Evolutionary conservation across 2,888 invertebrate species (phyloP).

Genomic region (Polymixis flavicincta): DNA sequence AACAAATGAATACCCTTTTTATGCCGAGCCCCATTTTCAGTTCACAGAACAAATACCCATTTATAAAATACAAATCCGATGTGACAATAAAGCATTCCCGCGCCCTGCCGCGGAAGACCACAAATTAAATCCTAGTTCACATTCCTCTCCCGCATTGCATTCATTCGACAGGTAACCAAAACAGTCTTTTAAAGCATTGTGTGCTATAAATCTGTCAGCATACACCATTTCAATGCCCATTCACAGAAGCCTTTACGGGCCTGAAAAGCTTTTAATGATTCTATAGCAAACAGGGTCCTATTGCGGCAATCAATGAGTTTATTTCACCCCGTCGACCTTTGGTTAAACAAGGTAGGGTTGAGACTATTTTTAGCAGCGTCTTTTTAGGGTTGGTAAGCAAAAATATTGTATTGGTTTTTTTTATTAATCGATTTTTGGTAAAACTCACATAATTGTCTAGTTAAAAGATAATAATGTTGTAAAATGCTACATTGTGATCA

Average conservation of each 20-base stretch:
- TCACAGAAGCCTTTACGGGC: conserved; percentile 60
- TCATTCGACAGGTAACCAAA: conserved; percentile 59
- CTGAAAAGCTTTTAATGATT: conserved; percentile 67
- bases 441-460: not conserved
- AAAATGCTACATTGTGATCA: not conserved
- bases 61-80: conserved; percentile 40
- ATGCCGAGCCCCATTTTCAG: conserved; percentile 46
- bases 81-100: conserved; percentile 43
- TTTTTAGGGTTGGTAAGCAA: conserved; percentile 7
- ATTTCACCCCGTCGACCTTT: conserved; percentile 57
- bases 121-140: conserved; percentile 62
- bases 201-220: conserved; percentile 65
- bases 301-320: conserved; percentile 62
- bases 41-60: conserved; percentile 34
- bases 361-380: conserved; percentile 25
- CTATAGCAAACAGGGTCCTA: conserved; percentile 49
- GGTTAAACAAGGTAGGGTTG: conserved; percentile 40
- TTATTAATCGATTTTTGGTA: not conserved
- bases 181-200: conserved; percentile 60
- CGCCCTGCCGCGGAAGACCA: conserved; percentile 31
- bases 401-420: conserved; percentile 6
- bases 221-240: conserved; percentile 64
- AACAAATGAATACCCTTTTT: conserved; percentile 51
- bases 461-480: not conserved
- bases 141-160: conserved; percentile 51